Conservation (phyloP, 2,888 invertebrate genomes). For the Bruchidius siliquastri region DNA sequence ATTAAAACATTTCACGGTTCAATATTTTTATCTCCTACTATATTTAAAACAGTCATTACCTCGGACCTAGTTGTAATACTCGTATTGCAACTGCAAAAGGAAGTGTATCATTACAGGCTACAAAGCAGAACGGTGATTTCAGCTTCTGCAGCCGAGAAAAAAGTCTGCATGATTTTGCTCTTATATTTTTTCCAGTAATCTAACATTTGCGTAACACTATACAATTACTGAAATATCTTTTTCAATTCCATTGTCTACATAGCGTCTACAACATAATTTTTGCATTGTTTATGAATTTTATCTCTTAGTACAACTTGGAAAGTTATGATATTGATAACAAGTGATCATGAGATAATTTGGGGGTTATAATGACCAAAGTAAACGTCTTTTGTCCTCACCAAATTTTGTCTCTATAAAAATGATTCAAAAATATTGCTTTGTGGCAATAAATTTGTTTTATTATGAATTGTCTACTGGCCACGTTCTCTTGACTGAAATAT, state of each 20-base stretch:
- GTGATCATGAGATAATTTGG: too few species aligned
- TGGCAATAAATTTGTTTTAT: too few species aligned
- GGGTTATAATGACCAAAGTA: too few species aligned
- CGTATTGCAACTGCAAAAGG: neutral
- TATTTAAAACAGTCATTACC: neutral
- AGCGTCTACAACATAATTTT: conserved; percentile 6
- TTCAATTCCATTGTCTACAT: conserved; percentile 1
- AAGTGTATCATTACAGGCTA: neutral
- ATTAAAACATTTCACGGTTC: neutral
- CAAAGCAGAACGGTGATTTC: neutral
- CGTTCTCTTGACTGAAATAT: too few species aligned
- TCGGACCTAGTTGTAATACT: neutral
- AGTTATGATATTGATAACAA: too few species aligned
- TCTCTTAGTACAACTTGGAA: too few species aligned
- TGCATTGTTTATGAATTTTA: neutral
- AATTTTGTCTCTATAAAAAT: too few species aligned
- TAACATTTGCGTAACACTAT: conserved; percentile 6
- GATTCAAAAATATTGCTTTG: too few species aligned
- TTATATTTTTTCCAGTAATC: conserved; percentile 14
- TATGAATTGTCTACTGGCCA: too few species aligned
- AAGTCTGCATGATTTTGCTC: conserved; percentile 7
- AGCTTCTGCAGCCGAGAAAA: neutral
- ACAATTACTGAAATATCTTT: neutral
- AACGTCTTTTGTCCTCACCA: too few species aligned
- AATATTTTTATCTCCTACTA: neutral